Percentiles rank a stretch among this genome's conserved stretches.
These are phyloP conservation scores for Caenorhabditis panamensis DNA, from an alignment of 2,888 invertebrate genomes.

Conservation along the genomic window DNA sequence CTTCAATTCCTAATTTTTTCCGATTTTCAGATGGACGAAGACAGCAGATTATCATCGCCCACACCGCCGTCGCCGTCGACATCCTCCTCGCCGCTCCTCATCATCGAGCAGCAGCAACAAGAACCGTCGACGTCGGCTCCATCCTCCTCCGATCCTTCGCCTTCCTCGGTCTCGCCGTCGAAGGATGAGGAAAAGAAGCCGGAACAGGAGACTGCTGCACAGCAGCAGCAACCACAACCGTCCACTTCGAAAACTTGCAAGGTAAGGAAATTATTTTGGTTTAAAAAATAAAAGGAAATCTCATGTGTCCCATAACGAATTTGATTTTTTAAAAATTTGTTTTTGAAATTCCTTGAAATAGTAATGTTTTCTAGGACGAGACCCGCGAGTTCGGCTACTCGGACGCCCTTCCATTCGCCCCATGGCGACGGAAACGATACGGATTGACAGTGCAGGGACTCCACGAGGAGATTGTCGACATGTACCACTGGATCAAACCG, in stretches of 20 bases:
- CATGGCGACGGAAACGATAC: constrained; percentile 71
- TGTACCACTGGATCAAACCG: constrained; percentile 95
- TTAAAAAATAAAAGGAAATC: too few relatives aligned
- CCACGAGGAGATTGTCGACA: constrained; percentile 97
- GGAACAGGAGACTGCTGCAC: not conserved
- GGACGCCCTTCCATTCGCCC: constrained; percentile 55
- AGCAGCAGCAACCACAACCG: constrained; percentile 26
- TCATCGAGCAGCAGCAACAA: too few relatives aligned
- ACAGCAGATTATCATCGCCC: constrained; percentile 35
- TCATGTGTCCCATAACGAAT: too few relatives aligned
- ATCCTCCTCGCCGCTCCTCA: not conserved
- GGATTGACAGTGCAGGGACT: constrained; percentile 83
- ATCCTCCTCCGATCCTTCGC: not conserved
- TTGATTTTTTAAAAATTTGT: not conserved
- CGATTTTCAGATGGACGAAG: constrained; percentile 45
- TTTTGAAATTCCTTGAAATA: too few relatives aligned
- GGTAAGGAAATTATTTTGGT: not conserved
- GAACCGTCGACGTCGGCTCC: constrained; percentile 22
- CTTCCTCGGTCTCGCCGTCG: not conserved
- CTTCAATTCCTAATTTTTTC: not conserved
- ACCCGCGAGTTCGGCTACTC: constrained; percentile 60
- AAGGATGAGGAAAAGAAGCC: too few relatives aligned
- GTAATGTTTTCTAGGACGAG: constrained; percentile 16
- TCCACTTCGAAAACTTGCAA: constrained; percentile 34
- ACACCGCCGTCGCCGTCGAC: constrained; percentile 1